Evolutionary conservation across 2,113 vertebrate species (phyloP).

Genomic region (Oreochromis tanganicae): DNA sequence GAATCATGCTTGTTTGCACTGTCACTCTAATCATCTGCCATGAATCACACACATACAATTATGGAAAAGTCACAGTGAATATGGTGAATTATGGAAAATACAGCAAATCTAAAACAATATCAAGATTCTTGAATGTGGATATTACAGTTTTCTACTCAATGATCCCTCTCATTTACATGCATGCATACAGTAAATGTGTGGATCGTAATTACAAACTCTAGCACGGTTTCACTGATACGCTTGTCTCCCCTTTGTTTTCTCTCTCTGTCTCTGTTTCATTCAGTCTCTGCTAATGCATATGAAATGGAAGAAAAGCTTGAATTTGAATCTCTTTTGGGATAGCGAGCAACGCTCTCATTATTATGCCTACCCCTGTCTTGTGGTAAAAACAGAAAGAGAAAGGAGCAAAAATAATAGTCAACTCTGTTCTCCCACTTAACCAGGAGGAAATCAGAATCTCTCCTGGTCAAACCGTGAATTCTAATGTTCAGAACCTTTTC

Average conservation of each 20-base stretch:
- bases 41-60: not conserved
- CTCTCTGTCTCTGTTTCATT: not conserved
- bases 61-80: not conserved
- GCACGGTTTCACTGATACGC: not conserved
- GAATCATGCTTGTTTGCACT: not conserved
- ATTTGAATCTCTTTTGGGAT: conserved; percentile 24
- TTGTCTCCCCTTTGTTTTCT: not conserved
- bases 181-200: not conserved
- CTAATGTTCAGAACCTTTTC: not conserved
- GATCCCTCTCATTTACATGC: not conserved
- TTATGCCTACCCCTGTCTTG: not conserved
- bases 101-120: not conserved
- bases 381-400: not conserved
- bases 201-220: not conserved
- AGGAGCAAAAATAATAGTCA: not conserved
- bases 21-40: not conserved
- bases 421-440: not conserved
- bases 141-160: not conserved
- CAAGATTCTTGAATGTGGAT: not conserved
- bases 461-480: not conserved
- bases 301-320: conserved; percentile 6
- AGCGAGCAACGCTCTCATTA: conserved; percentile 12
- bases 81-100: not conserved
- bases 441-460: conserved; percentile 10
- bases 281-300: conserved; percentile 1